A percentile compares a stretch with the other conserved stretches of the same genome.
These are phyloP conservation scores for Yoshiicerus persimilis DNA, from an alignment of 1,140 invertebrate species.

Conservation along the genomic window DNA sequence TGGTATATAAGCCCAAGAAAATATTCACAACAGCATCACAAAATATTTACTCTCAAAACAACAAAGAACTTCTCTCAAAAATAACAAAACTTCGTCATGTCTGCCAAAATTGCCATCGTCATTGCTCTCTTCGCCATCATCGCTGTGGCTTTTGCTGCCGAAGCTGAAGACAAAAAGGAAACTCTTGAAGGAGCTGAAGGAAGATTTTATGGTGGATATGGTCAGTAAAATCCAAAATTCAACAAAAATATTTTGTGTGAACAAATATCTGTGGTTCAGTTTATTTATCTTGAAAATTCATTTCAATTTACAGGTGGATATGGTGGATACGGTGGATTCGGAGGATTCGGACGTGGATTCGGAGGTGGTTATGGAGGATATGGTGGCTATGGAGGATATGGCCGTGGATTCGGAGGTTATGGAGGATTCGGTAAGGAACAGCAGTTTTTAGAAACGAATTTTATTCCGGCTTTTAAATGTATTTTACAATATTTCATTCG, in stretches of 20 bases:
- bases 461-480: background rate
- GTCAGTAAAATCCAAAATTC: background rate
- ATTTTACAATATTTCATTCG: background rate
- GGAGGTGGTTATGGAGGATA: background rate
- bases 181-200: background rate
- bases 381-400: background rate
- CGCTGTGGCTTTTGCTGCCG: background rate
- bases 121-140: background rate
- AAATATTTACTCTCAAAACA: background rate
- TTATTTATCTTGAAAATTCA: background rate
- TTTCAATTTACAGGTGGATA: background rate
- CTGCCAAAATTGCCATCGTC: background rate
- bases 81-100: background rate
- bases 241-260: background rate
- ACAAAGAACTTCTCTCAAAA: background rate
- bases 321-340: constrained; percentile 14
- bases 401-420: background rate
- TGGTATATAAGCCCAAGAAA: background rate
- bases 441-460: background rate
- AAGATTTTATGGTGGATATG: constrained; percentile 14
- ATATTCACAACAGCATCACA: background rate
- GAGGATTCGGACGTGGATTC: background rate
- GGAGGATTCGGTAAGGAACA: background rate
- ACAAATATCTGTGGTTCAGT: background rate
- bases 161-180: background rate